Conservation (phyloP, 2,113 vertebrate species). For the Chaetorhynchus papuensis region DNA sequence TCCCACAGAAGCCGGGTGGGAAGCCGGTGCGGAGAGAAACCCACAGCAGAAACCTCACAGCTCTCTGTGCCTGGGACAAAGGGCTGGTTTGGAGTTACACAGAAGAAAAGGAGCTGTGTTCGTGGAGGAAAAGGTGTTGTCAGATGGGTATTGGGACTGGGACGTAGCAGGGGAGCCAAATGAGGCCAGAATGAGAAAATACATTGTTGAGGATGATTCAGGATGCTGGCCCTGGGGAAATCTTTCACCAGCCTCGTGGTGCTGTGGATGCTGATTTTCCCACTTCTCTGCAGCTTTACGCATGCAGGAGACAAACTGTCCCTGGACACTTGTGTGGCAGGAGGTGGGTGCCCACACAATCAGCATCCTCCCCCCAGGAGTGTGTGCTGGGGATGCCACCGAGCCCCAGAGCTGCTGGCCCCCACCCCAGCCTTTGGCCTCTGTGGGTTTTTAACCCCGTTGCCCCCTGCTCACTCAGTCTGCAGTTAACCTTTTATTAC, state of each 20-base stretch:
- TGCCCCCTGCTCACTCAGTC: background rate
- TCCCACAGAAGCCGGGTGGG: background rate
- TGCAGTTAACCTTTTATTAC: background rate
- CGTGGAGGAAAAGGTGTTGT: background rate
- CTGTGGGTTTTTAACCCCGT: background rate
- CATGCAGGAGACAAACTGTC: background rate
- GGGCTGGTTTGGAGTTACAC: slow-evolving; percentile 12
- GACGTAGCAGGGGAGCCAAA: background rate
- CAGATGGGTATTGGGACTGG: background rate
- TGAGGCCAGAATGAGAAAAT: background rate
- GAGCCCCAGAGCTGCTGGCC: background rate
- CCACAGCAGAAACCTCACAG: background rate
- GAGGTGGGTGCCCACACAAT: background rate
- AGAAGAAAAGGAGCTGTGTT: background rate
- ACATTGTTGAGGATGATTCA: background rate
- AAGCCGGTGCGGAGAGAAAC: background rate
- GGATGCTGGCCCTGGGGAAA: background rate
- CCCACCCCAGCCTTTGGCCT: background rate
- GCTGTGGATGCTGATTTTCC: background rate
- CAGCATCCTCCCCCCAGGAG: background rate
- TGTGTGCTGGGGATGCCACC: accelerated
- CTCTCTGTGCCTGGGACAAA: background rate
- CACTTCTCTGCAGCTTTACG: background rate
- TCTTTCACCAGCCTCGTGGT: background rate
- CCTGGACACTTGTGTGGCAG: background rate